These are phyloP conservation scores for Heliangelus exortis DNA, from an alignment of 2,797 vertebrate species.

Conservation along the genomic window DNA sequence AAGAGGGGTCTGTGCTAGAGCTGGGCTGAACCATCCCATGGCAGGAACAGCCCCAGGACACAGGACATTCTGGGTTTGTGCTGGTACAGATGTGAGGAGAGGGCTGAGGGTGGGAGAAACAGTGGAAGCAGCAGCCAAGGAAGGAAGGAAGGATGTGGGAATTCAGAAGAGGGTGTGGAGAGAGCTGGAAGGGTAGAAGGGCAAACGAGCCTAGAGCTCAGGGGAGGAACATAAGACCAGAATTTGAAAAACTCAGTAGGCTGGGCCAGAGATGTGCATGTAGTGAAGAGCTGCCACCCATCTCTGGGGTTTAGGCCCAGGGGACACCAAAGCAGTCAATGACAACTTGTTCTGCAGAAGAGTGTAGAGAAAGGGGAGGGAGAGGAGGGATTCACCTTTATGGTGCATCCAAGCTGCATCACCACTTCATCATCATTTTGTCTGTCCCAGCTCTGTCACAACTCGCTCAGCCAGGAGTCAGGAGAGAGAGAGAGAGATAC, in stretches of 20 bases:
- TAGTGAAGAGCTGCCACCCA: not conserved
- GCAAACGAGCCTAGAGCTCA: not conserved
- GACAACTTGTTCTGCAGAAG: not conserved
- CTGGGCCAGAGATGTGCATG: not conserved
- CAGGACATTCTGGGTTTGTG: fast-evolving
- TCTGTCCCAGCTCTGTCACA: not conserved
- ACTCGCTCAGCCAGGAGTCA: not conserved
- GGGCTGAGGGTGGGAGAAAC: not conserved
- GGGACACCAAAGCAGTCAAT: not conserved
- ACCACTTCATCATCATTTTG: not conserved
- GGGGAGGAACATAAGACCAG: not conserved
- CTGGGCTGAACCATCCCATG: not conserved
- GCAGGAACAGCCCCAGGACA: not conserved
- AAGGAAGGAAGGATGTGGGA: not conserved
- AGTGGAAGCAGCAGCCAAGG: fast-evolving
- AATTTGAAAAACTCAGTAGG: not conserved
- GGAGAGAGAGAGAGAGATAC: not conserved
- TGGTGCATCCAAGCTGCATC: not conserved
- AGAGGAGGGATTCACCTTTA: not conserved
- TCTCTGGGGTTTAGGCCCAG: not conserved
- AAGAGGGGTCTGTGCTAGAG: not conserved
- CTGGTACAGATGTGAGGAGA: not conserved
- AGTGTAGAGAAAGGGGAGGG: not conserved
- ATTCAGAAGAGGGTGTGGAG: not conserved
- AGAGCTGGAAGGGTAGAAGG: not conserved